Conservation (phyloP, 2,888 invertebrate species). For the Temnothorax unifasciatus region DNA sequence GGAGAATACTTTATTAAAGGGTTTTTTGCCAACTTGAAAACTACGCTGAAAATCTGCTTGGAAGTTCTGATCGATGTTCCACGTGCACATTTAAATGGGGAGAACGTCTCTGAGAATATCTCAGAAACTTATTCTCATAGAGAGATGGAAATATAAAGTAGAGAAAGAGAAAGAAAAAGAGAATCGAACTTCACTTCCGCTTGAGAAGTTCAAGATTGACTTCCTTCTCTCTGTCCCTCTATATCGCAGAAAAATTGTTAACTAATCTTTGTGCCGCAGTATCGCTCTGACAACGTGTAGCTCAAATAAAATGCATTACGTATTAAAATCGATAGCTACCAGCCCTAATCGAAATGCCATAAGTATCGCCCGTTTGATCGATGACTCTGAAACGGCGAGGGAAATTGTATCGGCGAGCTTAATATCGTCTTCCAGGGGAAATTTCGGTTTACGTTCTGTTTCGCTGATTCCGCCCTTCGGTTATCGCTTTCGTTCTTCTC, state of each 20-base stretch:
- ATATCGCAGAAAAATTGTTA: slow-evolving; percentile 14
- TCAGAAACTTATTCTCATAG: slow-evolving; percentile 29
- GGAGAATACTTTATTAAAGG: slow-evolving; percentile 43
- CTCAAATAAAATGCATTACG: slow-evolving; percentile 1
- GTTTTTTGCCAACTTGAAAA: slow-evolving; percentile 22
- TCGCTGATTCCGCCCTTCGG: background rate
- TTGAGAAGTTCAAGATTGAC: slow-evolving; percentile 16
- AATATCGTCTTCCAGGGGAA: background rate
- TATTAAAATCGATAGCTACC: background rate
- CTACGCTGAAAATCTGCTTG: slow-evolving; percentile 17
- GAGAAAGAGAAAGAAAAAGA: background rate
- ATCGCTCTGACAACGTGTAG: background rate
- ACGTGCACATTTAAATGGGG: slow-evolving; percentile 16
- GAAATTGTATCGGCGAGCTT: slow-evolving; percentile 35
- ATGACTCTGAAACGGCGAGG: slow-evolving; percentile 2
- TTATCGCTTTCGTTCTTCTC: slow-evolving; percentile 1
- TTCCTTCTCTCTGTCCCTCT: background rate
- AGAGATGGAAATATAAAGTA: slow-evolving; percentile 5
- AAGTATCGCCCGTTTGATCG: slow-evolving; percentile 21
- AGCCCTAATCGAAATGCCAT: background rate
- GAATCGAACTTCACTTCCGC: slow-evolving; percentile 30
- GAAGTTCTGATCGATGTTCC: slow-evolving; percentile 8
- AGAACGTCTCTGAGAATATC: slow-evolving; percentile 6
- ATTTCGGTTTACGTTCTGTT: background rate
- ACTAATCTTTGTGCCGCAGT: background rate